A percentile compares a stretch with the other conserved stretches of the same genome.
Evolutionary conservation across 2,113 vertebrate genomes (phyloP).

Genomic region (Embiotoca jacksoni): DNA sequence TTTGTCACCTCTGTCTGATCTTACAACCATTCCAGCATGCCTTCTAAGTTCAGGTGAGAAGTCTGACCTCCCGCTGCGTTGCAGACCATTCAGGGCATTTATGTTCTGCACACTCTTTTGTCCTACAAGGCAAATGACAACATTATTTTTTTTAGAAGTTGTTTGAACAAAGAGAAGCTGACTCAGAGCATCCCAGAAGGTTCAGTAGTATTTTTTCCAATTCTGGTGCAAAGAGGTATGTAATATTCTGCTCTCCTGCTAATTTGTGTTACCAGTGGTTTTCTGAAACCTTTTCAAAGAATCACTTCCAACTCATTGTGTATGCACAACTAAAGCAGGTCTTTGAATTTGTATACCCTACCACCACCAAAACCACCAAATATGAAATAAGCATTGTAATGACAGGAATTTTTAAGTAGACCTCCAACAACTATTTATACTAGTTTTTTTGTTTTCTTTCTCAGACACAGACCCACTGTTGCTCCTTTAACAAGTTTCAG

Average conservation of each 20-base stretch:
- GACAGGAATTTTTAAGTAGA: too few relatives aligned
- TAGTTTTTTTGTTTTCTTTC: neutral
- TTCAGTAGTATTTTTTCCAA: neutral
- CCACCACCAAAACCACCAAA: too few relatives aligned
- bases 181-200: neutral
- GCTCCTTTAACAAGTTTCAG: neutral
- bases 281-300: neutral
- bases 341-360: too few relatives aligned
- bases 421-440: too few relatives aligned
- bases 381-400: too few relatives aligned
- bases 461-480: neutral
- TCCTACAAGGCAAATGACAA: slow-evolving; percentile 12
- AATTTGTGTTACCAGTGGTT: neutral
- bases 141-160: neutral
- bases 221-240: slow-evolving; percentile 6
- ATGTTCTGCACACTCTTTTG: slow-evolving; percentile 7
- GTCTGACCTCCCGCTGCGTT: slow-evolving; percentile 12
- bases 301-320: neutral
- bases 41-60: slow-evolving; percentile 38
- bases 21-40: slow-evolving; percentile 9
- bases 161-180: slow-evolving; percentile 6
- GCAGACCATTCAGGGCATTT: slow-evolving; percentile 17
- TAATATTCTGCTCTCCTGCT: slow-evolving; percentile 1
- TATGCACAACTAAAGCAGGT: too few relatives aligned
- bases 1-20: slow-evolving; percentile 50